Conservation (phyloP, 2,797 vertebrate species). For the Loris lydekkerianus region DNA sequence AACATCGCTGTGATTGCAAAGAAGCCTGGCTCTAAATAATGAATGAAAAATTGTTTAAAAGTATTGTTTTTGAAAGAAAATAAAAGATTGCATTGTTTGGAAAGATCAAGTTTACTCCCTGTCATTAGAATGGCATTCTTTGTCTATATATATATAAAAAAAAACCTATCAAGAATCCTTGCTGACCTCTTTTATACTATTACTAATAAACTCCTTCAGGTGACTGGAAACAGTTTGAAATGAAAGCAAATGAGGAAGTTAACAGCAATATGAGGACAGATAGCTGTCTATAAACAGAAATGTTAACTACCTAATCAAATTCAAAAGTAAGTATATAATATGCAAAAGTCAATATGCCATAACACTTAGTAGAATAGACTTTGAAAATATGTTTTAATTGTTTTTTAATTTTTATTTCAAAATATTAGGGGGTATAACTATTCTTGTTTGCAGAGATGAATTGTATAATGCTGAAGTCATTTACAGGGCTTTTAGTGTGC, state of each 20-base stretch:
- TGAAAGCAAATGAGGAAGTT: not conserved
- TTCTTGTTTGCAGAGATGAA: no score
- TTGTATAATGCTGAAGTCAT: no score
- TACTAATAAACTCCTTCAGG: not conserved
- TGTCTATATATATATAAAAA: not conserved
- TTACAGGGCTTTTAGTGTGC: no score
- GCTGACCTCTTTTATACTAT: not conserved
- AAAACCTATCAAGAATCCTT: not conserved
- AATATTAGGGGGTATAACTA: no score
- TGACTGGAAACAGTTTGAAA: not conserved
- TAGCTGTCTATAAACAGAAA: not conserved
- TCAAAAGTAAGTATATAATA: not conserved
- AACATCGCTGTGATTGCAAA: not conserved
- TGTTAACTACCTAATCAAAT: not conserved
- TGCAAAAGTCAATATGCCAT: not conserved
- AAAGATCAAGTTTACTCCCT: not conserved
- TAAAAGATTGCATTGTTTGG: not conserved
- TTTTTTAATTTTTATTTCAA: not conserved
- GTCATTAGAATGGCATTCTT: not conserved
- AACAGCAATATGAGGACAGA: not conserved
- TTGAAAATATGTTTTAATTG: not conserved
- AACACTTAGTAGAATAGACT: not conserved
- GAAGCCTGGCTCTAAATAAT: not conserved
- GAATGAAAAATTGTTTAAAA: not conserved
- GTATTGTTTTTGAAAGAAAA: not conserved